These are phyloP conservation scores for Dromococcyx pavoninus DNA, from an alignment of 2,797 vertebrate genomes.

Conservation along the genomic window DNA sequence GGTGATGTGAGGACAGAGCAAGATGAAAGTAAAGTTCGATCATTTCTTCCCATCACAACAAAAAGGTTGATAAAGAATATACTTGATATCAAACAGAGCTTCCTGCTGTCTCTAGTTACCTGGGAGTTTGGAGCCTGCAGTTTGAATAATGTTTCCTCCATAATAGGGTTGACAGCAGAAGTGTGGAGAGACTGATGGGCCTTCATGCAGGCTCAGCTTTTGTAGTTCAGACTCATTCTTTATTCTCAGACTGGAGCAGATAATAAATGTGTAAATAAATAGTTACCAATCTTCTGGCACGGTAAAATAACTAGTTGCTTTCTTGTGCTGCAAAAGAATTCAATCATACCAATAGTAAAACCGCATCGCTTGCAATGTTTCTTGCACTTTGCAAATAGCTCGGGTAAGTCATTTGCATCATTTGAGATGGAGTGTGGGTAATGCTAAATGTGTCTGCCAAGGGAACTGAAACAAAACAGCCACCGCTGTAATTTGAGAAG, in stretches of 20 bases:
- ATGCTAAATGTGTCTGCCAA: neutral
- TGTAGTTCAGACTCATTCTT: constrained; percentile 81
- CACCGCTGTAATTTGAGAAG: neutral
- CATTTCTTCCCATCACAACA: constrained; percentile 84
- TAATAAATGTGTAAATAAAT: constrained; percentile 81
- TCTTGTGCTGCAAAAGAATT: constrained; percentile 65
- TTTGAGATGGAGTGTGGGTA: constrained; percentile 8
- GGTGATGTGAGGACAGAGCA: constrained; percentile 77
- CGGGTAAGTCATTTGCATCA: neutral
- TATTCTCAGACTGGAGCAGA: constrained; percentile 70
- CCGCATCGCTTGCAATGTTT: neutral
- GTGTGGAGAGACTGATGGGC: constrained; percentile 98
- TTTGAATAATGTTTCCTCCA: constrained; percentile 88
- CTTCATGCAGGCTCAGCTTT: constrained; percentile 83
- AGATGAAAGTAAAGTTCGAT: constrained; percentile 85
- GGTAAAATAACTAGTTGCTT: constrained; percentile 69
- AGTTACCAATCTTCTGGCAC: constrained; percentile 73
- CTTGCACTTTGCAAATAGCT: neutral
- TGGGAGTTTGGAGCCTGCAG: constrained; percentile 88
- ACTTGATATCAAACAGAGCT: constrained; percentile 82
- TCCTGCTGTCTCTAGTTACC: constrained; percentile 89
- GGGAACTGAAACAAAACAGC: neutral
- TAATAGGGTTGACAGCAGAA: constrained; percentile 97
- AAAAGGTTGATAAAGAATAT: constrained; percentile 82
- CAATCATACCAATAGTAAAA: constrained; percentile 16